A percentile compares a stretch with the other conserved stretches of the same genome.
Conservation (phyloP, 1,140 invertebrate species). For the Venturia canescens region DNA sequence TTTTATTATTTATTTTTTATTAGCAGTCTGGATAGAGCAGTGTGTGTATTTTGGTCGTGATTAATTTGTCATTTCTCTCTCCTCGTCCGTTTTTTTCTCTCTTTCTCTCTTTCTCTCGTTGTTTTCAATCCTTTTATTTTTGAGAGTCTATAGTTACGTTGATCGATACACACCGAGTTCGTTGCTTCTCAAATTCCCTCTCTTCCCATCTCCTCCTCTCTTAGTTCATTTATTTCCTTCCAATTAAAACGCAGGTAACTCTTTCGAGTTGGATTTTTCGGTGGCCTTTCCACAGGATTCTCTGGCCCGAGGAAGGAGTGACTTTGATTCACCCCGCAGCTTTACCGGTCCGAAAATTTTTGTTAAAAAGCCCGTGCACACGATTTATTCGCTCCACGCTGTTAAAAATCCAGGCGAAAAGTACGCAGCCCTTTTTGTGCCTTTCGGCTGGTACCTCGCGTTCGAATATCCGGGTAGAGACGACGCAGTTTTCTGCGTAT, state of each 20-base stretch:
- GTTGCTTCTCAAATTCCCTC: neutral
- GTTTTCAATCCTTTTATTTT: neutral
- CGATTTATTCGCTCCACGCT: neutral
- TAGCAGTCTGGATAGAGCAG: conserved; percentile 28
- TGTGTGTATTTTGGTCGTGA: conserved; percentile 24
- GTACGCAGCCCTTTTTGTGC: neutral
- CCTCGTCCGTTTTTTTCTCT: no score
- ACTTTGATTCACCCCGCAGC: neutral
- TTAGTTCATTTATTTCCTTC: no score
- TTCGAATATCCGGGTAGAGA: neutral
- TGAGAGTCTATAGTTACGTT: neutral
- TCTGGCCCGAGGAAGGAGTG: neutral
- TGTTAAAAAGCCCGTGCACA: neutral
- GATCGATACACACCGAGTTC: neutral
- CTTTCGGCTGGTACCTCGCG: neutral
- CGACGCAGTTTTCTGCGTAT: neutral
- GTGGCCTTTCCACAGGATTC: neutral
- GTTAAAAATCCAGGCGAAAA: neutral
- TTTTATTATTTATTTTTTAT: conserved; percentile 23
- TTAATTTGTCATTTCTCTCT: conserved; percentile 17
- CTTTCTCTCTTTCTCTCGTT: conserved; percentile 1
- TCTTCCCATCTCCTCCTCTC: no score
- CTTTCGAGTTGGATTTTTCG: neutral
- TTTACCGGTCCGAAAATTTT: neutral
- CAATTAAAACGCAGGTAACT: neutral